Percentiles rank a stretch among this genome's conserved stretches.
Conservation (phyloP, 2,113 vertebrate genomes). For the Hippocampus comes region DNA sequence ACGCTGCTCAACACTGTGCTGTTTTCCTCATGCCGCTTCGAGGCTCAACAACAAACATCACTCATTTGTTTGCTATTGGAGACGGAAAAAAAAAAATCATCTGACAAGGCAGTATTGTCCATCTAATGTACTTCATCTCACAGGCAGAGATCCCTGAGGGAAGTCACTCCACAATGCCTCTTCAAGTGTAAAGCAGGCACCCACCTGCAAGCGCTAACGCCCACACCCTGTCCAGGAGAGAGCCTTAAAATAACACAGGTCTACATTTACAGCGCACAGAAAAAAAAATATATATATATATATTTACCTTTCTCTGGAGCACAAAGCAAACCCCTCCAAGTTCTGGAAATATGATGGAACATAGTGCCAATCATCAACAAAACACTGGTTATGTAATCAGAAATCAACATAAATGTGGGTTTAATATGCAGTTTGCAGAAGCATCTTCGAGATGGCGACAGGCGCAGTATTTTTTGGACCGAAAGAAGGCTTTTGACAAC, state of each 20-base stretch:
- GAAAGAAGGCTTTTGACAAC: no score
- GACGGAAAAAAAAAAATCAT: slow-evolving; percentile 4
- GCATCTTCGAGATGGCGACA: background rate
- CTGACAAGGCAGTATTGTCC: slow-evolving; percentile 24
- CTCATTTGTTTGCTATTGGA: background rate
- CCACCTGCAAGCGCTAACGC: slow-evolving; percentile 54
- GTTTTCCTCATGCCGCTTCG: slow-evolving; percentile 1
- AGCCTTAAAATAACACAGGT: slow-evolving; percentile 53
- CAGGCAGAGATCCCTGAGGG: slow-evolving; percentile 37
- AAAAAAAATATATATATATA: background rate
- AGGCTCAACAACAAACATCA: background rate
- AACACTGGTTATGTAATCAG: slow-evolving; percentile 11
- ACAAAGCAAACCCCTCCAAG: slow-evolving; percentile 14
- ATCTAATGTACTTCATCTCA: slow-evolving; percentile 19
- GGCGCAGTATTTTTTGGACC: no score
- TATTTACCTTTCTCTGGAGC: slow-evolving; percentile 19
- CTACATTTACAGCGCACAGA: slow-evolving; percentile 34
- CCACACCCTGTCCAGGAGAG: slow-evolving; percentile 59
- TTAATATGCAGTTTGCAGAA: background rate
- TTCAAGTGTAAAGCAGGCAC: slow-evolving; percentile 46
- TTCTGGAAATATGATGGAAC: slow-evolving; percentile 5
- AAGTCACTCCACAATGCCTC: slow-evolving; percentile 53
- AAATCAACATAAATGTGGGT: background rate
- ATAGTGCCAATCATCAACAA: background rate
- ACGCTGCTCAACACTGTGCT: background rate